Base-by-base conservation (phyloP, 1,140 invertebrate genomes). In the Proctacanthus coquilletti region DNA sequence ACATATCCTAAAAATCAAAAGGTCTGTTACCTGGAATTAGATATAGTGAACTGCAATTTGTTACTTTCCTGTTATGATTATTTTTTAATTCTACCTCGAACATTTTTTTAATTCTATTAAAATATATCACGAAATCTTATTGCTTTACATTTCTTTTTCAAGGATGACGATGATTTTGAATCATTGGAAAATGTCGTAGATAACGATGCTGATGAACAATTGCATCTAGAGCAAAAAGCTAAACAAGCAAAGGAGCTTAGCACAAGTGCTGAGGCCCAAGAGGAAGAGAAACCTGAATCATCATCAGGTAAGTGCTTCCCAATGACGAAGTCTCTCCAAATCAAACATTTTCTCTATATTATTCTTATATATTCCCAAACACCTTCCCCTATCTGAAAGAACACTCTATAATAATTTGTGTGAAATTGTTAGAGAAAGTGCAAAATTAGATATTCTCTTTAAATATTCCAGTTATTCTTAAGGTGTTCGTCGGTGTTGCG, bases 401-500 rank as follows among this genome's bases (percentile, higher is more conserved):
- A 25, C n/a, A 8, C 6, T 8, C n/a, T 25, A 17, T 36, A 23
- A 36, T 14, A 36, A 36, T 36, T 23, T 36, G 13, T 36, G 11
- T 5, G 25, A 15, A 21, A 23, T 13, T 56, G 49, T 53, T 48
- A 50, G 58, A 58, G 56, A 58, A 59, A 59, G 55, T 59, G 56
- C 56, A 59, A 58, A 53, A 42, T 17, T 36, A 35, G 18, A 29
- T 8, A 30, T 11, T 20, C 3, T n/a, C 3, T n/a, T 17, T 34
- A 39, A 34, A 33, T 34, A 39, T 39, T 39, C 17, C 17, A 36
- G 18, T 36, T 34, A 5, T 34, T 15, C 11, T 80, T 63, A 83
- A 81, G 66, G 68, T 82, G 66, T 71, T 68, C 52, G 72, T 83
- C 60, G 80, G 80, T 47, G 67, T 77, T 52, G 77, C 77, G 44